A percentile compares a stretch with the other conserved stretches of the same genome.
Evolutionary conservation across 2,113 vertebrate species (phyloP).

Genomic region (Crotalus tigris): DNA sequence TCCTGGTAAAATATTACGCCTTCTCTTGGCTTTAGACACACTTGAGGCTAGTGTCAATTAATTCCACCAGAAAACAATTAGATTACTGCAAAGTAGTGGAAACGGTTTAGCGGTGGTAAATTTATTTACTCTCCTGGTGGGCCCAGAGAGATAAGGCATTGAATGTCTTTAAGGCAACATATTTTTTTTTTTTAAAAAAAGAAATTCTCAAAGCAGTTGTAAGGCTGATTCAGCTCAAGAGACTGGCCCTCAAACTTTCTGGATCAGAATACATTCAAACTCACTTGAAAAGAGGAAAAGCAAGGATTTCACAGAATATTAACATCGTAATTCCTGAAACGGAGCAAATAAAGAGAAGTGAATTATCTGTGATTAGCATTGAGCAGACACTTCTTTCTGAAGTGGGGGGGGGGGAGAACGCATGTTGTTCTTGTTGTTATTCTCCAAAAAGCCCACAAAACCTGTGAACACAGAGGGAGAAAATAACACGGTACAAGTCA

Average conservation of each 20-base stretch:
- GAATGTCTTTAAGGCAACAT: too few relatives aligned
- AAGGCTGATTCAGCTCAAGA: not conserved
- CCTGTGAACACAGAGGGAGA: not conserved
- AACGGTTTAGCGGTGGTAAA: too few relatives aligned
- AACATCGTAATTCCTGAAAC: not conserved
- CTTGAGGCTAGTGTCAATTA: too few relatives aligned
- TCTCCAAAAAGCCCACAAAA: not conserved
- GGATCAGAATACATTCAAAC: not conserved
- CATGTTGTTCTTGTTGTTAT: not conserved
- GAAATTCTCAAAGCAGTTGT: not conserved
- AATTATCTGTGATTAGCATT: constrained; percentile 6
- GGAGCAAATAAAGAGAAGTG: not conserved
- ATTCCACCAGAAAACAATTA: too few relatives aligned
- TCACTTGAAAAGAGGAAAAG: rapidly evolving
- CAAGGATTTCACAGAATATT: constrained; percentile 2
- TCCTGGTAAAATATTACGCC: too few relatives aligned
- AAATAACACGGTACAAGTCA: not conserved
- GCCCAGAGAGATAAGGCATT: too few relatives aligned
- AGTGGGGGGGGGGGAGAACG: not conserved
- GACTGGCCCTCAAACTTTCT: not conserved
- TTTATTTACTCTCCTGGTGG: too few relatives aligned
- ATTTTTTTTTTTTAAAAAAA: too few relatives aligned
- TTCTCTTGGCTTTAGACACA: too few relatives aligned
- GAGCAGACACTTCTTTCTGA: rapidly evolving
- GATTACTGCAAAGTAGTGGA: too few relatives aligned